Evolutionary conservation across 1,140 invertebrate species (phyloP).

Genomic region (Platyscapa corneri): DNA sequence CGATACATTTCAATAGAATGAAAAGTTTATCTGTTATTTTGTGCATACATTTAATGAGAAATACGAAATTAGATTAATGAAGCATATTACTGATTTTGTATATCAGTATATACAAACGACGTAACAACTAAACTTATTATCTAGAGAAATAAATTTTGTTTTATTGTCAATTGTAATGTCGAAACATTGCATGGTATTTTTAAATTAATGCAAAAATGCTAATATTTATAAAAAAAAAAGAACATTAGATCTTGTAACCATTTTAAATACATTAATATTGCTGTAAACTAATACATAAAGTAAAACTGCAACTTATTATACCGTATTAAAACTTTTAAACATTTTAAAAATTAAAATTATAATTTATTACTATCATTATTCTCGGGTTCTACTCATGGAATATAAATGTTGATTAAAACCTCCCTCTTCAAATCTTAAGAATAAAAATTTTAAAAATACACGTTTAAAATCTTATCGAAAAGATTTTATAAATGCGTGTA

Average conservation of each 20-base stretch:
- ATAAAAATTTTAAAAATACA: no score
- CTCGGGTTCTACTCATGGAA: not conserved
- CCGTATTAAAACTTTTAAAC: no score
- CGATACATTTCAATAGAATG: not conserved
- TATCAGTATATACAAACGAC: not conserved
- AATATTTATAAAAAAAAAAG: not conserved
- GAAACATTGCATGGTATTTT: not conserved
- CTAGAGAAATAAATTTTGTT: not conserved
- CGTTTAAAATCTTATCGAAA: no score
- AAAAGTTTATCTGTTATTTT: not conserved
- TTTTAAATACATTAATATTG: no score
- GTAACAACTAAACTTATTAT: not conserved
- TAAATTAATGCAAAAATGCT: not conserved
- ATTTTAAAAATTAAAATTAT: no score
- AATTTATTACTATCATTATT: not conserved
- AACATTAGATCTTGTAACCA: not conserved
- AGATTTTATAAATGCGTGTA: no score
- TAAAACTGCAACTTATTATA: not conserved
- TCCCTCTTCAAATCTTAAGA: not conserved
- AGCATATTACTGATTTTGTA: not conserved
- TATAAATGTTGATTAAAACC: not conserved
- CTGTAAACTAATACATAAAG: not conserved
- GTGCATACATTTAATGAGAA: not conserved
- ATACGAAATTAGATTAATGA: conserved; percentile 12
- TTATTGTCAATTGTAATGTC: not conserved